Evolutionary conservation across 2,113 vertebrate genomes (phyloP).

Genomic region (Chlorodrepanis virens): DNA sequence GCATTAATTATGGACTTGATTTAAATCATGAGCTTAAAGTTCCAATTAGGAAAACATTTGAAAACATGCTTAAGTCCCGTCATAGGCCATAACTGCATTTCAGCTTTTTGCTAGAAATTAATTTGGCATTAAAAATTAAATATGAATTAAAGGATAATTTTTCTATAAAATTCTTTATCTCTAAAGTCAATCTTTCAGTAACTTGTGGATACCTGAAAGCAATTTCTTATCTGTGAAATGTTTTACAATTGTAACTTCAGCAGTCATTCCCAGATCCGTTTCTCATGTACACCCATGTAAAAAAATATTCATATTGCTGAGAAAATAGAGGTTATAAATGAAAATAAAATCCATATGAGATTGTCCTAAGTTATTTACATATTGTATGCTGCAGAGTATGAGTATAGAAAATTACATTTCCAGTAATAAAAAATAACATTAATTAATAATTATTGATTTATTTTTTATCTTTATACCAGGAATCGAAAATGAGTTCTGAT

Average conservation of each 20-base stretch:
- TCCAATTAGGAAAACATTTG: not conserved
- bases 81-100: not conserved
- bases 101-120: not conserved
- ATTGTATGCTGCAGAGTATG: not conserved
- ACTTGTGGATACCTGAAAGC: not conserved
- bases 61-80: not conserved
- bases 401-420: not conserved
- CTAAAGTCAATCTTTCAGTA: not conserved
- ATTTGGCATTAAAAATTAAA: not conserved
- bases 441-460: not conserved
- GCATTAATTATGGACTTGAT: not conserved
- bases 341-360: not conserved
- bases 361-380: not conserved
- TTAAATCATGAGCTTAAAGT: not conserved
- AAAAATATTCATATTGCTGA: not conserved
- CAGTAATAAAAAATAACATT: not conserved
- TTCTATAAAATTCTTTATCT: not conserved
- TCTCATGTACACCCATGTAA: not conserved
- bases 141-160: not conserved
- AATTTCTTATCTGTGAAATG: accelerated
- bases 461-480: not conserved
- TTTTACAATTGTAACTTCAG: not conserved
- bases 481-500: not conserved
- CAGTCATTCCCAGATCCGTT: not conserved
- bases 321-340: not conserved